A percentile compares a stretch with the other conserved stretches of the same genome.
Evolutionary conservation across 1,140 invertebrate species (phyloP).

Genomic region (Argopecten irradians): DNA sequence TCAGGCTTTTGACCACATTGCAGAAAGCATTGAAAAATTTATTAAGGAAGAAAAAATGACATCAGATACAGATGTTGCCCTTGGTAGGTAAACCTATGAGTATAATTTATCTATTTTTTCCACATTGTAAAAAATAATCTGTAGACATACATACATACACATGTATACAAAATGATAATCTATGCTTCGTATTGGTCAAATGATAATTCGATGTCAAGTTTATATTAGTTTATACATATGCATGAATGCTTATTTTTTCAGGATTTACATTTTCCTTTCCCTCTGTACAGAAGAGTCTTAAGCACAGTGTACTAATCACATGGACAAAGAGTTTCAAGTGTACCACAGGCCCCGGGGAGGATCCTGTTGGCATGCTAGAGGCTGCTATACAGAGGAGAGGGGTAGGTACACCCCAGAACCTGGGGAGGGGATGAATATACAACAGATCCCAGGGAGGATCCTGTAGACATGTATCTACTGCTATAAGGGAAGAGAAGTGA

Average conservation of each 20-base stretch:
- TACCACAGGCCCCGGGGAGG: constrained; percentile 88
- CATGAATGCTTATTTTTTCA: constrained; percentile 80
- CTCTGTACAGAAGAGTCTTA: constrained; percentile 91
- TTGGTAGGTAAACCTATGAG: background rate
- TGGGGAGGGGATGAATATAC: too few relatives aligned
- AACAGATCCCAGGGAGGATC: too few relatives aligned
- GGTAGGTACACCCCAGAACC: constrained; percentile 51
- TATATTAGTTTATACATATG: background rate
- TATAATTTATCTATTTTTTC: background rate
- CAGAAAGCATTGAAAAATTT: constrained; percentile 38
- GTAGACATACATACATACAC: background rate
- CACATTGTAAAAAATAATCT: background rate
- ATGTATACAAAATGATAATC: background rate
- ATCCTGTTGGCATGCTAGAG: constrained; percentile 89
- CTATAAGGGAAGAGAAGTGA: constrained; percentile 74
- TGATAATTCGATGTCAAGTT: background rate
- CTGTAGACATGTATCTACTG: background rate
- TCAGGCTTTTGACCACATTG: constrained; percentile 44
- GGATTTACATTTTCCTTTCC: constrained; percentile 99
- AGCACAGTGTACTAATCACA: constrained; percentile 88
- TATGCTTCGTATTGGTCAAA: too few relatives aligned
- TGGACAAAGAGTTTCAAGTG: constrained; percentile 98
- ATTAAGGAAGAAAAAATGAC: constrained; percentile 29
- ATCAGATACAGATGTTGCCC: background rate
- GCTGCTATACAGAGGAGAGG: constrained; percentile 79